Percentiles rank a stretch among this genome's conserved stretches.
Evolutionary conservation across 2,113 vertebrate genomes (phyloP).

Genomic region (Odocoileus hemionus): DNA sequence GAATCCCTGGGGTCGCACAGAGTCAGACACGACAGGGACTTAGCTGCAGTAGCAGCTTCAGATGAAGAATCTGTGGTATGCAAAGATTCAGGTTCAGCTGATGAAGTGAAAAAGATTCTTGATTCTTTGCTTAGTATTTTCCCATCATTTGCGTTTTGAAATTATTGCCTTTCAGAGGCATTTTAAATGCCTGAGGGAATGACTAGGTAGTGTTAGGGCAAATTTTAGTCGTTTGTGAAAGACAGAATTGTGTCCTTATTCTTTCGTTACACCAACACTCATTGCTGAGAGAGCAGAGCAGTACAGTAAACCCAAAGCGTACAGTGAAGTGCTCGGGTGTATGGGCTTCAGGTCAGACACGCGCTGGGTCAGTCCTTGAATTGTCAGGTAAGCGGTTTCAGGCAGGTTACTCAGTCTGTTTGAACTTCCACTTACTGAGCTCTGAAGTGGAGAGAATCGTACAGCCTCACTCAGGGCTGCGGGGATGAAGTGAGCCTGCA

Average conservation of each 20-base stretch:
- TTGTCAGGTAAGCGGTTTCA: background rate
- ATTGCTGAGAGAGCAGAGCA: background rate
- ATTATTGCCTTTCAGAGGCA: background rate
- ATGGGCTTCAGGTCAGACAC: background rate
- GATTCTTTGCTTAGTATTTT: background rate
- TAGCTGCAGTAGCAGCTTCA: background rate
- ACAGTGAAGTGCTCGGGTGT: background rate
- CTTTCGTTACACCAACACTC: background rate
- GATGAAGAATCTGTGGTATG: background rate
- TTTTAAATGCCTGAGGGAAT: background rate
- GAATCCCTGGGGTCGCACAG: background rate
- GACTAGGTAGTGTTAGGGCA: background rate
- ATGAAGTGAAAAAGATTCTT: background rate
- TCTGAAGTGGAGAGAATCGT: background rate
- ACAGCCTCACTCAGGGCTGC: background rate
- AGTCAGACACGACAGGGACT: background rate
- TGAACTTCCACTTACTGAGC: background rate
- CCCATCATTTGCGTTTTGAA: background rate
- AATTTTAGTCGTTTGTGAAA: background rate
- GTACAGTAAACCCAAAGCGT: background rate
- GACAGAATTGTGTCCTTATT: background rate
- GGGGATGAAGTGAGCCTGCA: background rate
- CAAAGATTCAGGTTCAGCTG: background rate
- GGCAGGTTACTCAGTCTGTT: background rate
- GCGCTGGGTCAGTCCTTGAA: background rate